These are phyloP conservation scores for Oligia fasciuncula DNA, from an alignment of 2,888 invertebrate species.

Conservation along the genomic window DNA sequence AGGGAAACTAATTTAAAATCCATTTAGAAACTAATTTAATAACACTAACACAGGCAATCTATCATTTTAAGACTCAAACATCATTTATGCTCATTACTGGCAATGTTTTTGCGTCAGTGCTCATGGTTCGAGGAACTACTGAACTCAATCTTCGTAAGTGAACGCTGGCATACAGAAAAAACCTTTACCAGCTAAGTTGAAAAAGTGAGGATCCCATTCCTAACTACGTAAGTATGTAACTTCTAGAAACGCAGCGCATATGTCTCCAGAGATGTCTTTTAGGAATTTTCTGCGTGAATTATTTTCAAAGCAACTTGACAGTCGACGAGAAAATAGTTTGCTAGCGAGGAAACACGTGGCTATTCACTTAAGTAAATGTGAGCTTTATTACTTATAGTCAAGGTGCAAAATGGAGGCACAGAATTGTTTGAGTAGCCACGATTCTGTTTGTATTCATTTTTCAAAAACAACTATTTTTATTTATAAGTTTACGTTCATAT, in stretches of 20 bases:
- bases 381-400: slow-evolving; percentile 5
- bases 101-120: slow-evolving; percentile 6
- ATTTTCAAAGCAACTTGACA: slow-evolving; percentile 55
- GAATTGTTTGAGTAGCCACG: background rate
- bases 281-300: slow-evolving; percentile 62
- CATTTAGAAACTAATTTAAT: slow-evolving; percentile 12
- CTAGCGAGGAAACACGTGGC: background rate
- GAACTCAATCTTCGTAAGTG: slow-evolving; percentile 63
- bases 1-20: background rate
- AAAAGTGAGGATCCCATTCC: slow-evolving; percentile 26
- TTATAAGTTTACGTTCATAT: background rate
- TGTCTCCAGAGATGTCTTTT: slow-evolving; percentile 60
- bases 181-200: slow-evolving; percentile 15
- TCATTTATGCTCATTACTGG: slow-evolving; percentile 5
- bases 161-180: slow-evolving; percentile 35
- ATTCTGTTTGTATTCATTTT: slow-evolving; percentile 9
- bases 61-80: slow-evolving; percentile 1
- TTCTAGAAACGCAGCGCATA: slow-evolving; percentile 26
- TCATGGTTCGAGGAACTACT: slow-evolving; percentile 35
- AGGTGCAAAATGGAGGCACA: background rate
- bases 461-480: slow-evolving; percentile 20
- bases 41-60: background rate
- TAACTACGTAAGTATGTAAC: slow-evolving; percentile 19
- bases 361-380: slow-evolving; percentile 12
- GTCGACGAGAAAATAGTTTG: slow-evolving; percentile 20